Evolutionary conservation across 1,140 invertebrate species (phyloP), one percentile per base, ranked within the genome.

Genomic region (Protaetia brevitarsis): DNA sequence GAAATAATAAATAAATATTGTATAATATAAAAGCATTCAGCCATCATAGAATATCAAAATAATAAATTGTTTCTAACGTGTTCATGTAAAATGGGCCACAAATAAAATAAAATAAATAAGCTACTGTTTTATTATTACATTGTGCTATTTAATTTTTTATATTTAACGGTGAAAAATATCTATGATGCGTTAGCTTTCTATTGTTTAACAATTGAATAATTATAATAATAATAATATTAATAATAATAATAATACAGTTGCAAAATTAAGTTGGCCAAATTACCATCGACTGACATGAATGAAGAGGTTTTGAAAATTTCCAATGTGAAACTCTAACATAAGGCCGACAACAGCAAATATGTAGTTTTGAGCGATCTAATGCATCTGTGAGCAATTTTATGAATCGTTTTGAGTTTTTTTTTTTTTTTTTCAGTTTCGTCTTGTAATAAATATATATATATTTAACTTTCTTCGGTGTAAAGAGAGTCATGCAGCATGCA

Each of bases 341-440:
- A 69, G 74, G 73, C 75, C 71, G 74, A 76, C 36, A n/a, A 37
- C 41, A 45, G 23, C 10, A 45, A 19, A 13, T 21, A 19, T 21
- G 10, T 45, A 16, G 76, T 76, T 78, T 78, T 75, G 76, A 78
- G 76, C 76, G 71, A 77, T 78, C 75, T 73, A 76, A 78, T 78
- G 76, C 74, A 78, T 77, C 75, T 76, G 76, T 76, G 73, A 74
- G n/a, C n/a, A n/a, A n/a, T n/a, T n/a, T n/a, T n/a, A n/a, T n/a
- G n/a, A n/a, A n/a, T n/a, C n/a, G n/a, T n/a, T n/a, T n/a, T n/a
- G n/a, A n/a, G n/a, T n/a, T n/a, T n/a, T n/a, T n/a, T n/a, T n/a
- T n/a, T n/a, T n/a, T n/a, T n/a, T n/a, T n/a, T n/a, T n/a, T n/a
- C n/a, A 72, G 70, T 73, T 69, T 37, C 66, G 71, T 69, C 73